Evolutionary conservation across 1,140 invertebrate genomes (phyloP).

Genomic region (Charaxes varanes): DNA sequence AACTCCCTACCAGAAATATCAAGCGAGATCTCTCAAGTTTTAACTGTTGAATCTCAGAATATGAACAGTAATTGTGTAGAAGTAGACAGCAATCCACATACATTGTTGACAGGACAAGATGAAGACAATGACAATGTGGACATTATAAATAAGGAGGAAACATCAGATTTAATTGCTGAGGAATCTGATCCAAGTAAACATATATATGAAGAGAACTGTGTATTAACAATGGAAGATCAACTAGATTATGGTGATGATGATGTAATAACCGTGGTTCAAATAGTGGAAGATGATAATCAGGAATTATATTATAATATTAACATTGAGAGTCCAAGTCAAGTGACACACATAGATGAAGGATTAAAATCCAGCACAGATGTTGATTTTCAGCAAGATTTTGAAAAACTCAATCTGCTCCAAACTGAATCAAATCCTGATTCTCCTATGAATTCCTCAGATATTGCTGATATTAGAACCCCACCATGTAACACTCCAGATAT

Average conservation of each 20-base stretch:
- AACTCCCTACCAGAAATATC: slow-evolving; percentile 25
- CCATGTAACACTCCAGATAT: slow-evolving; percentile 38
- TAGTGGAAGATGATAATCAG: slow-evolving; percentile 66
- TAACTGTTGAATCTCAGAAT: slow-evolving; percentile 5
- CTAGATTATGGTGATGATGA: slow-evolving; percentile 60
- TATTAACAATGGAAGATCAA: slow-evolving; percentile 40
- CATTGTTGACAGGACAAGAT: neutral
- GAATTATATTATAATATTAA: slow-evolving; percentile 63
- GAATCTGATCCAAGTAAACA: slow-evolving; percentile 4
- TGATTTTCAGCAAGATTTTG: slow-evolving; percentile 60
- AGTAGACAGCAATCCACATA: no score
- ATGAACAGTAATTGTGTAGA: no score
- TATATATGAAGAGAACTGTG: slow-evolving; percentile 13
- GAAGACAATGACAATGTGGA: neutral
- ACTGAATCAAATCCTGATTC: slow-evolving; percentile 29
- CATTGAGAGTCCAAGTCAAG: slow-evolving; percentile 46
- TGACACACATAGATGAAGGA: slow-evolving; percentile 7
- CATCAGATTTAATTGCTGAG: no score
- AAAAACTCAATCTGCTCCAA: slow-evolving; percentile 43
- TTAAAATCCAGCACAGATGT: slow-evolving; percentile 28
- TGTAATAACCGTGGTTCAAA: slow-evolving; percentile 69
- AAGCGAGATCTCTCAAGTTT: slow-evolving; percentile 37
- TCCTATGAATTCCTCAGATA: slow-evolving; percentile 43
- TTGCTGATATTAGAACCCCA: slow-evolving; percentile 26
- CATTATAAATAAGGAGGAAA: slow-evolving; percentile 4